Evolutionary conservation across 1,140 invertebrate species (phyloP).

Genomic region (Chironomus striatipennis): DNA sequence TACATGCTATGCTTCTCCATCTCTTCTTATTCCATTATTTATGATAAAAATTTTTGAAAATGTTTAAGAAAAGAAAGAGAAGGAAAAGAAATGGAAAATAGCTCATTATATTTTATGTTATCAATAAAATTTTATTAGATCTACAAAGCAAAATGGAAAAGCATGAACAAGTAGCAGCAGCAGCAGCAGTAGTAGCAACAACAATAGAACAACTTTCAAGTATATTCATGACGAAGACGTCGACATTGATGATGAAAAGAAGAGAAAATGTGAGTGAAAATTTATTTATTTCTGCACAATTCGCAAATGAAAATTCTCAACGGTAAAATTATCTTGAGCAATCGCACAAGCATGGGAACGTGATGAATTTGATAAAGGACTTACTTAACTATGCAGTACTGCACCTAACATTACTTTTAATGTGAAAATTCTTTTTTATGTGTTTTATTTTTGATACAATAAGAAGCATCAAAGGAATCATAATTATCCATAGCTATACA

Average conservation of each 20-base stretch:
- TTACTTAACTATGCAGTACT: not conserved
- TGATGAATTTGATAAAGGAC: conserved; percentile 16
- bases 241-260: too few relatives aligned
- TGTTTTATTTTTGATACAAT: not conserved
- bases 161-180: too few relatives aligned
- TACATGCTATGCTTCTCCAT: not conserved
- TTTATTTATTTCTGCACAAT: not conserved
- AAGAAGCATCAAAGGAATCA: not conserved
- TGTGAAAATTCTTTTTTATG: not conserved
- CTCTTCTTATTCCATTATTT: conserved; percentile 15
- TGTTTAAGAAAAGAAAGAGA: not conserved
- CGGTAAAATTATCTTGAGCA: not conserved
- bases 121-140: conserved; percentile 23
- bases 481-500: not conserved
- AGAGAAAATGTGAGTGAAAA: not conserved
- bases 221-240: not conserved
- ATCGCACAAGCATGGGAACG: not conserved
- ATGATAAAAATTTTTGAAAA: not conserved
- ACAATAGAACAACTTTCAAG: not conserved
- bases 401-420: too few relatives aligned
- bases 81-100: not conserved
- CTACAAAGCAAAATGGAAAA: too few relatives aligned
- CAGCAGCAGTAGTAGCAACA: not conserved
- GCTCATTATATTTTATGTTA: conserved; percentile 22
- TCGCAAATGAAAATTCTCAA: not conserved